Percentiles rank a stretch among this genome's conserved stretches.
phyloP scores from a whole-genome alignment of 2,888 invertebrate species.

The Argyresthia albistria region DNA sequence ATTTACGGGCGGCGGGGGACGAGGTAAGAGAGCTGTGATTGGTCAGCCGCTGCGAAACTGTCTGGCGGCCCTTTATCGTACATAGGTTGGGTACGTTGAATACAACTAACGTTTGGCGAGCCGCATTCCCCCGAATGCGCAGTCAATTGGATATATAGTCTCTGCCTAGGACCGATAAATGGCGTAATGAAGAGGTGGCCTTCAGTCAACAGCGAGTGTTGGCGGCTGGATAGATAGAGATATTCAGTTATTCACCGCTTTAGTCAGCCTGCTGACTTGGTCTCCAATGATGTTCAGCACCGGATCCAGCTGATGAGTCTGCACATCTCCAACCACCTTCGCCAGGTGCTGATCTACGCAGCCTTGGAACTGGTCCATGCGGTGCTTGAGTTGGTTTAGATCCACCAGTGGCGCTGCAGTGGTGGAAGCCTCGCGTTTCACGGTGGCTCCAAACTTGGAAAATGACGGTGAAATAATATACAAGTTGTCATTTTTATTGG shows the following conservation, averaged over 20 bases:
- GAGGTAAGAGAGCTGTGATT: too few relatives aligned
- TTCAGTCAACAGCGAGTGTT: too few relatives aligned
- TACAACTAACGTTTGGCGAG: too few relatives aligned
- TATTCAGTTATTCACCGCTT: conserved; percentile 32
- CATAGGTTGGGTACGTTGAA: too few relatives aligned
- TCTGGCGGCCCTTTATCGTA: too few relatives aligned
- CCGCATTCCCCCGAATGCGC: too few relatives aligned
- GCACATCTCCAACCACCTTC: conserved; percentile 32
- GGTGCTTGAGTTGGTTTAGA: conserved; percentile 17
- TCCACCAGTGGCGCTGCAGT: background rate
- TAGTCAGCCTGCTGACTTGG: conserved; percentile 40
- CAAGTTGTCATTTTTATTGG: too few relatives aligned
- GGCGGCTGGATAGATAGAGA: background rate
- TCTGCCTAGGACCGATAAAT: too few relatives aligned
- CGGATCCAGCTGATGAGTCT: conserved; percentile 44
- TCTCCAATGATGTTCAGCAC: conserved; percentile 40
- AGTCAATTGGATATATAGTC: too few relatives aligned
- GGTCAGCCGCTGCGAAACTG: too few relatives aligned
- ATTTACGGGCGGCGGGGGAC: too few relatives aligned
- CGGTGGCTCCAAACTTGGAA: background rate
- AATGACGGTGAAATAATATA: background rate
- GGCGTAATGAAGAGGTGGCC: too few relatives aligned
- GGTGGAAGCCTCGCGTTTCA: background rate
- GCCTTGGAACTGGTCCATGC: conserved; percentile 36
- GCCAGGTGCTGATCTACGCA: conserved; percentile 46